Conservation (phyloP, 2,797 vertebrate species). For the Sebastes oblongus region DNA sequence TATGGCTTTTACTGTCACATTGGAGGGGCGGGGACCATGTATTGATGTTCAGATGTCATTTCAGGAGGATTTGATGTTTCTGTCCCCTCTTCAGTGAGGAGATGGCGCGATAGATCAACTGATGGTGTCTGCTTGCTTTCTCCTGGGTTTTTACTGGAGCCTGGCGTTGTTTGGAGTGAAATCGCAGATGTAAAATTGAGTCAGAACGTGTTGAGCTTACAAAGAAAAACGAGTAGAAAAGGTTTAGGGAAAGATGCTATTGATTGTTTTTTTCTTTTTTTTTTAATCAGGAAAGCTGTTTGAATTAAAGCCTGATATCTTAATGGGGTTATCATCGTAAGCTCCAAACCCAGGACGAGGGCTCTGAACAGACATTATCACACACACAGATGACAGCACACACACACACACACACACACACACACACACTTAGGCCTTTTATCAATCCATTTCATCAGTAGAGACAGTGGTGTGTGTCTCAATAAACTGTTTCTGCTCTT, state of each 20-base stretch:
- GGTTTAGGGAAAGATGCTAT: constrained; percentile 39
- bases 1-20: constrained; percentile 84
- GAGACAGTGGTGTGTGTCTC: constrained; percentile 27
- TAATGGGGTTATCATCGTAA: constrained; percentile 63
- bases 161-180: constrained; percentile 36
- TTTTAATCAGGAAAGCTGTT: constrained; percentile 41
- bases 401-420: not conserved
- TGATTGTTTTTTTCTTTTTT: constrained; percentile 29
- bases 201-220: constrained; percentile 59
- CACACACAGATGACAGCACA: constrained; percentile 3
- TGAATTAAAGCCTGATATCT: constrained; percentile 66
- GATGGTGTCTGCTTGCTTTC: constrained; percentile 58
- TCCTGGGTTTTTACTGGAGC: constrained; percentile 63
- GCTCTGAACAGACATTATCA: constrained; percentile 24
- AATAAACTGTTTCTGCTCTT: not conserved
- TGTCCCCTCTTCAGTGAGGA: constrained; percentile 59
- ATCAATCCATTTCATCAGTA: constrained; percentile 43
- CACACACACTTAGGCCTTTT: constrained; percentile 21
- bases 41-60: constrained; percentile 84
- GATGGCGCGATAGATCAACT: constrained; percentile 67
- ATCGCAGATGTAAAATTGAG: constrained; percentile 40
- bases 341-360: constrained; percentile 30
- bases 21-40: constrained; percentile 68
- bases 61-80: constrained; percentile 77
- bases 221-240: constrained; percentile 32